Percentiles rank a stretch among this genome's conserved stretches.
These are phyloP conservation scores for Anser cygnoides DNA, from an alignment of 2,113 vertebrate genomes.

Conservation along the genomic window DNA sequence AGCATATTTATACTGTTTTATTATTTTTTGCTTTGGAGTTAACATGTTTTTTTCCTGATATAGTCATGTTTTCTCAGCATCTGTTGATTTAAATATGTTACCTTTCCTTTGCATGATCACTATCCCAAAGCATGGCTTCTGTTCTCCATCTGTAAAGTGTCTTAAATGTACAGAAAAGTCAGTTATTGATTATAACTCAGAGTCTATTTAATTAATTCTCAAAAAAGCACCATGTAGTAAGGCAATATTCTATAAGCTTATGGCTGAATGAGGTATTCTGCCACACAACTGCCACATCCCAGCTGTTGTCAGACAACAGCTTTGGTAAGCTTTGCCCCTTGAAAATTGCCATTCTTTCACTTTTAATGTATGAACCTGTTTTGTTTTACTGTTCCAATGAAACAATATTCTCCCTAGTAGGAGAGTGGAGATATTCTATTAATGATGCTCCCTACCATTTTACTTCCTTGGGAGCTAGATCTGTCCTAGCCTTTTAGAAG, in stretches of 20 bases:
- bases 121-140: background rate
- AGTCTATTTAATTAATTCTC: background rate
- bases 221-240: background rate
- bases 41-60: background rate
- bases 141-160: background rate
- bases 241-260: background rate
- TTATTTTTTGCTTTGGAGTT: background rate
- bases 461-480: background rate
- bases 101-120: background rate
- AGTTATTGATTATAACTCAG: background rate
- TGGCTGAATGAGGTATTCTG: background rate
- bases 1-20: background rate
- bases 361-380: background rate
- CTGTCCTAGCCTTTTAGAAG: background rate
- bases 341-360: background rate
- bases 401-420: background rate
- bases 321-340: background rate
- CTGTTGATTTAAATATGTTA: background rate
- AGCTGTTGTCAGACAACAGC: background rate
- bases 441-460: background rate
- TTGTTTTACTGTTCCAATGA: background rate
- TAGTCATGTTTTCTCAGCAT: background rate
- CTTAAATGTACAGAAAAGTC: background rate
- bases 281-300: background rate
- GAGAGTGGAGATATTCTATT: background rate